Conservation (phyloP, 2,113 vertebrate species). For the Anguilla japonica region DNA sequence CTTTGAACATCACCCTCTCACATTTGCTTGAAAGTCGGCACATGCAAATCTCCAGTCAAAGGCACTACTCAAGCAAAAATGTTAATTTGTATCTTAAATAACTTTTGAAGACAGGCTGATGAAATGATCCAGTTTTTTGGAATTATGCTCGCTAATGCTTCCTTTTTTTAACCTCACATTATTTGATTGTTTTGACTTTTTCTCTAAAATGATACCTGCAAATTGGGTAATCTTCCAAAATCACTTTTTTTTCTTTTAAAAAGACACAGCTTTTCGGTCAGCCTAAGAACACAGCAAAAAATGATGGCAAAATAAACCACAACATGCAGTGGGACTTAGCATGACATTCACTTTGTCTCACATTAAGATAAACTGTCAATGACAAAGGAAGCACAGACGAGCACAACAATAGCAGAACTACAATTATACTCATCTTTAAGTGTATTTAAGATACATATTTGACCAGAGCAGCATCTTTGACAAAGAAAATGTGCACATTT, state of each 20-base stretch:
- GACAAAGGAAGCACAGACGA: conserved; percentile 17
- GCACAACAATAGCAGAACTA: conserved; percentile 5
- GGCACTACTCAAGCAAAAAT: not conserved
- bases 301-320: not conserved
- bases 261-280: too few species aligned
- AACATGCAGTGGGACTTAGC: not conserved
- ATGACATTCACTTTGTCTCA: conserved; percentile 10
- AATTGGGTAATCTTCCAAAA: not conserved
- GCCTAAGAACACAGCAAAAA: too few species aligned
- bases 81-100: conserved; percentile 8
- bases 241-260: not conserved
- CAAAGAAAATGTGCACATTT: not conserved
- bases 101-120: not conserved
- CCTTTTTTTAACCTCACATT: conserved; percentile 9
- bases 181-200: not conserved
- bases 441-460: not conserved
- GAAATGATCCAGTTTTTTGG: not conserved
- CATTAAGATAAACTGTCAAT: conserved; percentile 17
- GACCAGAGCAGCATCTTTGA: conserved; percentile 6
- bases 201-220: not conserved
- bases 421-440: conserved; percentile 9
- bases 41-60: not conserved
- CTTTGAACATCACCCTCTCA: not conserved
- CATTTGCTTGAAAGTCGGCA: not conserved
- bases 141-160: conserved; percentile 22